These are phyloP conservation scores for Paralichthys olivaceus DNA, from an alignment of 2,113 vertebrate species.

Conservation along the genomic window DNA sequence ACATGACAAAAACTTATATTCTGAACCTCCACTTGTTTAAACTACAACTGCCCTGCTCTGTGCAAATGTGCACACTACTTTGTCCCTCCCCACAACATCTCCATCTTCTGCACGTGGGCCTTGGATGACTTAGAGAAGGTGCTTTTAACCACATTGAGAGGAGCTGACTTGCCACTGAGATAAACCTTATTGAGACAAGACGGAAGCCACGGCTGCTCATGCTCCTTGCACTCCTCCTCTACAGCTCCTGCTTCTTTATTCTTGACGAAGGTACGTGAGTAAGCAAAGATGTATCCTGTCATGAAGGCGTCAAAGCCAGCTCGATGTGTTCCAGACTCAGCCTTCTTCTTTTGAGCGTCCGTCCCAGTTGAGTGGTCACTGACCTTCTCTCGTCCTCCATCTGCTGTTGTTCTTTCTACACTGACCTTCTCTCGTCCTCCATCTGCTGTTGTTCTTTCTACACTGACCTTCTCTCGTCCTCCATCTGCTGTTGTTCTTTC, in stretches of 20 bases:
- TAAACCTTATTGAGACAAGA: slow-evolving; percentile 93
- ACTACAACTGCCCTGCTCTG: neutral
- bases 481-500: neutral
- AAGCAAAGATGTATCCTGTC: slow-evolving; percentile 95
- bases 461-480: neutral
- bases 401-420: slow-evolving; percentile 6
- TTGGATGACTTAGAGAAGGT: slow-evolving; percentile 93
- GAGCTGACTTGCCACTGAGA: slow-evolving; percentile 93
- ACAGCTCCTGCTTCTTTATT: slow-evolving; percentile 26
- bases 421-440: neutral
- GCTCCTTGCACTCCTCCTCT: slow-evolving; percentile 12
- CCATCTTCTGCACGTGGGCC: slow-evolving; percentile 93
- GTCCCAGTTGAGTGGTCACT: neutral
- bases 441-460: neutral
- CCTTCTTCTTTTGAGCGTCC: slow-evolving; percentile 46
- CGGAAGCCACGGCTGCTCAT: slow-evolving; percentile 78
- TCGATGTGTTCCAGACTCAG: slow-evolving; percentile 85
- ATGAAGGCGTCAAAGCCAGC: slow-evolving; percentile 98
- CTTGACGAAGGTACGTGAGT: slow-evolving; percentile 78
- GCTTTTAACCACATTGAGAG: slow-evolving; percentile 94
- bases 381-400: neutral
- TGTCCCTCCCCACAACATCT: slow-evolving; percentile 84
- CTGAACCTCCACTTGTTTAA: neutral
- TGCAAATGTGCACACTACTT: slow-evolving; percentile 21
- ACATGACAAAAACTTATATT: neutral